Evolutionary conservation across 1,140 invertebrate genomes (phyloP).

Genomic region (Hesperophylax magnus): DNA sequence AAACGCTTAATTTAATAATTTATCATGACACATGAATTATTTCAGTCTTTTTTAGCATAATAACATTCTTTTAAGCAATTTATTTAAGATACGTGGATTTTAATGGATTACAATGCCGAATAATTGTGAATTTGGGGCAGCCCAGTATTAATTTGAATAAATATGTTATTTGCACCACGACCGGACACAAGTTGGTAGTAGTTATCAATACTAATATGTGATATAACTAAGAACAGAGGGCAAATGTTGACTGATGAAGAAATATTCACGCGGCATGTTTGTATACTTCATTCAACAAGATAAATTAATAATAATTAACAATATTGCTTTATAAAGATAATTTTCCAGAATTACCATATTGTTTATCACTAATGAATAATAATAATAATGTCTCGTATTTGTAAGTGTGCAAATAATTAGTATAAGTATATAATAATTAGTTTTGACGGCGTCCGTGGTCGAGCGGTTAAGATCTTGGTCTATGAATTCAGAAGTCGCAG

Average conservation of each 20-base stretch:
- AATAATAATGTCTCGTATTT: not conserved
- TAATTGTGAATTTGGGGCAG: conserved; percentile 4
- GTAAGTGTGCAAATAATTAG: not conserved
- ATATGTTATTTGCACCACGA: not conserved
- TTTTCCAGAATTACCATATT: not conserved
- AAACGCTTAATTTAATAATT: no score
- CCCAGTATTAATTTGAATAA: conserved; percentile 25
- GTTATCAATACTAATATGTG: not conserved
- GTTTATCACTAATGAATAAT: conserved; percentile 9
- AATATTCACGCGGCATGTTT: conserved; percentile 16
- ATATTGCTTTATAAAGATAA: conserved; percentile 3
- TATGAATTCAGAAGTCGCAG: no score
- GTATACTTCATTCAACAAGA: conserved; percentile 28
- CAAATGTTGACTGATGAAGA: conserved; percentile 37
- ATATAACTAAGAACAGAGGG: conserved; percentile 34
- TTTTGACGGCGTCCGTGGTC: no score
- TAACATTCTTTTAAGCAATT: not conserved
- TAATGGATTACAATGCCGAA: not conserved
- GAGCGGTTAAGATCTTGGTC: no score
- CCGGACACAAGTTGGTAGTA: no score
- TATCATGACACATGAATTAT: not conserved
- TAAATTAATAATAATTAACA: not conserved
- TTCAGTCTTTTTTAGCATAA: not conserved
- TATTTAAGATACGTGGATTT: no score
- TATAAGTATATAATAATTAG: not conserved